These are phyloP conservation scores for Monopis laevigella DNA, from an alignment of 2,888 invertebrate genomes.

Conservation along the genomic window DNA sequence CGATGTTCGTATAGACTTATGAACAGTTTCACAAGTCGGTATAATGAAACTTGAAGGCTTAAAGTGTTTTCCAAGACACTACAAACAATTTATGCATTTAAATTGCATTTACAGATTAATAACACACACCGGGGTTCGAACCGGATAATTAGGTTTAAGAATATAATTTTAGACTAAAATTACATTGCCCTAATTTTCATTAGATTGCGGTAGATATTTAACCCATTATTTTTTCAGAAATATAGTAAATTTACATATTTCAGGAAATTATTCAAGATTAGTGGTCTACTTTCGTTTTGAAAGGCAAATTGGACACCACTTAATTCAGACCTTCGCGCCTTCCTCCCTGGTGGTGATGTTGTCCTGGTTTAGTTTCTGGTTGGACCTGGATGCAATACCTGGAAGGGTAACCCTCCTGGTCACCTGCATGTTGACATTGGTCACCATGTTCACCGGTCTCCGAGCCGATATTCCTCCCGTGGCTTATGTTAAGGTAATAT, in stretches of 20 bases:
- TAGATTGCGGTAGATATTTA: too few relatives aligned
- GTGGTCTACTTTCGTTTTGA: conserved; percentile 84
- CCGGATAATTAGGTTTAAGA: too few relatives aligned
- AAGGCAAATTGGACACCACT: conserved; percentile 84
- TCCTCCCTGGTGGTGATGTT: conserved; percentile 84
- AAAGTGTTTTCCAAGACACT: too few relatives aligned
- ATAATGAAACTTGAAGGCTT: too few relatives aligned
- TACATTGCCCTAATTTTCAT: too few relatives aligned
- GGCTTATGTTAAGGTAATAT: conserved; percentile 82
- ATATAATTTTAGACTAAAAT: too few relatives aligned
- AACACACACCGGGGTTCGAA: too few relatives aligned
- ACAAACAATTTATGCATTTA: too few relatives aligned
- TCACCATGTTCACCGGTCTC: conserved; percentile 87
- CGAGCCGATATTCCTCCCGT: conserved; percentile 86
- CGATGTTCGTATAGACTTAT: too few relatives aligned
- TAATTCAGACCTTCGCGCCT: conserved; percentile 87
- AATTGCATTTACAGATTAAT: too few relatives aligned
- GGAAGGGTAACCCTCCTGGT: conserved; percentile 83
- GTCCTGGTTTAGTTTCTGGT: conserved; percentile 90
- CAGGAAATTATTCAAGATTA: conserved; percentile 81
- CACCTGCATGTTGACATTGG: conserved; percentile 84
- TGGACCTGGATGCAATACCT: conserved; percentile 85
- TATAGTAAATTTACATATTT: conserved; percentile 16
- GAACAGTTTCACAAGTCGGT: too few relatives aligned
- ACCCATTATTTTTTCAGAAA: too few relatives aligned